Evolutionary conservation across 2,113 vertebrate species (phyloP).

Genomic region (Pycnonotus jocosus): DNA sequence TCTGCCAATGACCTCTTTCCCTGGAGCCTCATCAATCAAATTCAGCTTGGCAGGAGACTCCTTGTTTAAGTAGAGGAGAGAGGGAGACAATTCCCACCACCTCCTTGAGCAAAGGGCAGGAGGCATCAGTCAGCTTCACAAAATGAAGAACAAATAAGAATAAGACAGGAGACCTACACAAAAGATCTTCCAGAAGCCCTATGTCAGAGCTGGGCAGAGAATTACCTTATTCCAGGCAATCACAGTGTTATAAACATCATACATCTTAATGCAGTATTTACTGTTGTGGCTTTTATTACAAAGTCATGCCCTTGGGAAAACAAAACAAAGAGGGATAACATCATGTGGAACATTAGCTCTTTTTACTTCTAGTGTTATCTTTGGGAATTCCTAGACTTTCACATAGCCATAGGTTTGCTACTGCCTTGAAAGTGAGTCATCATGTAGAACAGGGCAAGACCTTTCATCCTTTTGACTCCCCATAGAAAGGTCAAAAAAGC

Average conservation of each 20-base stretch:
- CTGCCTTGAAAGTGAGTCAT: not conserved
- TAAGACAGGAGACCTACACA: not conserved
- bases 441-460: not conserved
- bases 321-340: not conserved
- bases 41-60: not conserved
- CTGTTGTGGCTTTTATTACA: not conserved
- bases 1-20: not conserved
- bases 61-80: accelerated
- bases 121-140: not conserved
- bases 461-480: not conserved
- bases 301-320: not conserved
- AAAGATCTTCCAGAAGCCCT: not conserved
- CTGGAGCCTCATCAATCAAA: not conserved
- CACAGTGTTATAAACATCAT: not conserved
- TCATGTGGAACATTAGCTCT: not conserved
- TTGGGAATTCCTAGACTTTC: not conserved
- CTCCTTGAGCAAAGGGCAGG: not conserved
- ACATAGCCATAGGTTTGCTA: not conserved
- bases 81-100: not conserved
- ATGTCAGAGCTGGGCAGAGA: not conserved
- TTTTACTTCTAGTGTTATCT: not conserved
- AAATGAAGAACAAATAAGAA: not conserved
- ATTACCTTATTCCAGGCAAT: not conserved
- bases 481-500: not conserved
- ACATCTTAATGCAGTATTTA: not conserved